Evolutionary conservation across 2,113 vertebrate genomes (phyloP).

Genomic region (Notarius quadriscutis): DNA sequence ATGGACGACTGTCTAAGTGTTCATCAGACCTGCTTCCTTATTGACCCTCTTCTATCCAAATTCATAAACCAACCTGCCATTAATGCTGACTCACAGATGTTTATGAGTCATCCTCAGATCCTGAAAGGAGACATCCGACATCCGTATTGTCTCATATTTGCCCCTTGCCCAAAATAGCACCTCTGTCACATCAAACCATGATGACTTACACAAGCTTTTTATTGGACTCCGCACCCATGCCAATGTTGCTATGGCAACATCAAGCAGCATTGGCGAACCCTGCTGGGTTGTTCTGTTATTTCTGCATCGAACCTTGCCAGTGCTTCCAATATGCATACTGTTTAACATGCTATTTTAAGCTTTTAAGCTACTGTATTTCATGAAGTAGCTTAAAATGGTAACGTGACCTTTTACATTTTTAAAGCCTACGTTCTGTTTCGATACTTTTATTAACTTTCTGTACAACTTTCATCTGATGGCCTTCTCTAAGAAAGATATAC

Average conservation of each 20-base stretch:
- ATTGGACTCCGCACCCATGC: slow-evolving; percentile 53
- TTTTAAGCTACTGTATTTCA: not conserved
- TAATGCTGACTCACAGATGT: slow-evolving; percentile 18
- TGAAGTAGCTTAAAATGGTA: not conserved
- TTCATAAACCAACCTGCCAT: not conserved
- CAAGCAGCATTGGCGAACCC: slow-evolving; percentile 37
- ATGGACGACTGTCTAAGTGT: not conserved
- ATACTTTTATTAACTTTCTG: not conserved
- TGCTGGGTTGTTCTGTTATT: slow-evolving; percentile 49
- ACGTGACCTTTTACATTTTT: not conserved
- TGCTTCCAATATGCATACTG: not conserved
- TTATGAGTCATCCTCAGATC: slow-evolving; percentile 1
- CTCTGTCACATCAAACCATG: slow-evolving; percentile 22
- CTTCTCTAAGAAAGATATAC: not conserved
- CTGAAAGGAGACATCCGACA: not conserved
- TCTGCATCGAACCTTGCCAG: slow-evolving; percentile 51
- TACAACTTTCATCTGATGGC: not conserved
- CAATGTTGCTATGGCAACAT: slow-evolving; percentile 69
- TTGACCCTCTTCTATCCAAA: not conserved
- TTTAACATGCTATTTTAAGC: not conserved
- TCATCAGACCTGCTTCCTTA: not conserved
- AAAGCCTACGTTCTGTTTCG: not conserved
- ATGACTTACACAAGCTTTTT: slow-evolving; percentile 33
- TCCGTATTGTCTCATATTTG: slow-evolving; percentile 23
- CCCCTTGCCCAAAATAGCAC: slow-evolving; percentile 21